Evolutionary conservation across 2,113 vertebrate genomes (phyloP).

Genomic region (Calyptomena viridis): DNA sequence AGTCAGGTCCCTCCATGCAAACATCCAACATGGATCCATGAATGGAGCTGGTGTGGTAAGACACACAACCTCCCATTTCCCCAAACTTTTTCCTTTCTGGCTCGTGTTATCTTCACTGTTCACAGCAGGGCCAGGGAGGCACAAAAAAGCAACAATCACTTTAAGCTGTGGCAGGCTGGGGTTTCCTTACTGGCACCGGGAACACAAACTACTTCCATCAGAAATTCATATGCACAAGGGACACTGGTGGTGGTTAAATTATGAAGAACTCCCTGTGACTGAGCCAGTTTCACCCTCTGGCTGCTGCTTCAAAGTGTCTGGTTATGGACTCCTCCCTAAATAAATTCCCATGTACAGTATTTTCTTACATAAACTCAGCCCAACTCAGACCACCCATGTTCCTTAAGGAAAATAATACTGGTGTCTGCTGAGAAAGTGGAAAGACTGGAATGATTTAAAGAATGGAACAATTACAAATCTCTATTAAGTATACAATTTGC

Average conservation of each 20-base stretch:
- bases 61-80: neutral
- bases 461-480: neutral
- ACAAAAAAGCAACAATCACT: neutral
- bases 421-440: slow-evolving; percentile 23
- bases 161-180: neutral
- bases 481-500: neutral
- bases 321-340: slow-evolving; percentile 19
- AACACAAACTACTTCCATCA: neutral
- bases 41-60: neutral
- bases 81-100: neutral
- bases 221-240: neutral
- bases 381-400: neutral
- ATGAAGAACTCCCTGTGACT: neutral
- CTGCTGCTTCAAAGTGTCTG: slow-evolving; percentile 25
- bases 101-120: neutral
- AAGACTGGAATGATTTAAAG: slow-evolving; percentile 29
- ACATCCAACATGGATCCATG: neutral
- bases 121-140: neutral
- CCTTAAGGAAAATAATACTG: neutral
- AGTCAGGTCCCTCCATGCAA: neutral
- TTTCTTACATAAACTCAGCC: slow-evolving; percentile 33
- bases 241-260: neutral
- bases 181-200: neutral
- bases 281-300: neutral
- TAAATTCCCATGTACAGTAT: neutral